A percentile compares a stretch with the other conserved stretches of the same genome.
Evolutionary conservation across 2,797 vertebrate genomes (phyloP).

Genomic region (Yasuhikotakia modesta): DNA sequence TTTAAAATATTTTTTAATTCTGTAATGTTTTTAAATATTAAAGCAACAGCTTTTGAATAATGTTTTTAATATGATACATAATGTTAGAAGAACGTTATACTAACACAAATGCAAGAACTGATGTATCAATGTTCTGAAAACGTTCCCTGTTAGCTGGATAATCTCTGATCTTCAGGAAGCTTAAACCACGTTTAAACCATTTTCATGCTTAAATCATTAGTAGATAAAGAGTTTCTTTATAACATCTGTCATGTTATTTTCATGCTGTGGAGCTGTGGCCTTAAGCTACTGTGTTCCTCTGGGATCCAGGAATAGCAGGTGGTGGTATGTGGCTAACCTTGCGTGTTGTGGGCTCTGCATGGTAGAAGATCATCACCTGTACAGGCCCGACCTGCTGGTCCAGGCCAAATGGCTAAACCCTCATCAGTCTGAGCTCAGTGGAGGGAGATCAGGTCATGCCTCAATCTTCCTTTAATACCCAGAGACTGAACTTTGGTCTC

Average conservation of each 20-base stretch:
- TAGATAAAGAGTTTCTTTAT: slow-evolving; percentile 7
- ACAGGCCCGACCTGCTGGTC: slow-evolving; percentile 28
- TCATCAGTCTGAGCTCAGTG: slow-evolving; percentile 31
- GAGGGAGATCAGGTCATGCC: slow-evolving; percentile 25
- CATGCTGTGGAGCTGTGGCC: not conserved
- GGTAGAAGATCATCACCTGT: slow-evolving; percentile 35
- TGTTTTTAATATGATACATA: too few species aligned
- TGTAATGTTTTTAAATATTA: too few species aligned
- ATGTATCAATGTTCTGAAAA: too few species aligned
- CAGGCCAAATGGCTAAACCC: slow-evolving; percentile 33
- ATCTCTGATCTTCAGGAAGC: slow-evolving; percentile 35
- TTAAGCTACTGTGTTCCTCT: slow-evolving; percentile 16
- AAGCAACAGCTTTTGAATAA: too few species aligned
- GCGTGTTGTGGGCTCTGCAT: slow-evolving; percentile 5
- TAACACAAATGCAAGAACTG: too few species aligned
- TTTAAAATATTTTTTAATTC: too few species aligned
- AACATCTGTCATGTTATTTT: not conserved
- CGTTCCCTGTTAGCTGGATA: not conserved
- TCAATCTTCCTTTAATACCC: slow-evolving; percentile 33
- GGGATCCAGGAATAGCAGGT: slow-evolving; percentile 22
- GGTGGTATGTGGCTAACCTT: slow-evolving; percentile 9
- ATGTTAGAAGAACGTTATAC: too few species aligned
- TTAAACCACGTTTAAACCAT: slow-evolving; percentile 45
- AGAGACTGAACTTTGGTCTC: slow-evolving; percentile 44
- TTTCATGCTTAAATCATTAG: not conserved